These are phyloP conservation scores for Danionella dracula DNA, from an alignment of 2,797 vertebrate genomes.

Conservation along the genomic window DNA sequence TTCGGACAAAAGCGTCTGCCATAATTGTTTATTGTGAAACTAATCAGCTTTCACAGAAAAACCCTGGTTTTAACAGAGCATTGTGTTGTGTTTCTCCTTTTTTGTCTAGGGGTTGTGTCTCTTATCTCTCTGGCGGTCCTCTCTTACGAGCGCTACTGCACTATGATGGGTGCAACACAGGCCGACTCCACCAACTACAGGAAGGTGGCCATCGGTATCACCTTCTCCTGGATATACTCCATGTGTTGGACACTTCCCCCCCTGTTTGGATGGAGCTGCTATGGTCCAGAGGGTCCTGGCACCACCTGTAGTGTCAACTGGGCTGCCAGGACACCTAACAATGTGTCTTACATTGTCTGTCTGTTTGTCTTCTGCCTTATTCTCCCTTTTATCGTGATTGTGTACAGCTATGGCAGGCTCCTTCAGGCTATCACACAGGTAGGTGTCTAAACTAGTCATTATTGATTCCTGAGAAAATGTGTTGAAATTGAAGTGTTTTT, in stretches of 20 bases:
- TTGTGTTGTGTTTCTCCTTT: slow-evolving; percentile 11
- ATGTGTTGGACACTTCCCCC: slow-evolving; percentile 71
- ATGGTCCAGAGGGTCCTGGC: slow-evolving; percentile 75
- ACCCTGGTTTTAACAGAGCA: not conserved
- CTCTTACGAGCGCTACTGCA: slow-evolving; percentile 75
- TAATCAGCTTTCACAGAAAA: too few relatives aligned
- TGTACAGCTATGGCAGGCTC: slow-evolving; percentile 74
- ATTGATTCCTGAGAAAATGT: not conserved
- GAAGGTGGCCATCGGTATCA: slow-evolving; percentile 64
- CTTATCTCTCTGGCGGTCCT: slow-evolving; percentile 75
- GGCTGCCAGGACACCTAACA: slow-evolving; percentile 69
- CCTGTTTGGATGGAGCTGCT: slow-evolving; percentile 77
- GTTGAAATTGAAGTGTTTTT: not conserved
- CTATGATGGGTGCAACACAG: slow-evolving; percentile 64
- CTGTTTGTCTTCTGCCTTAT: slow-evolving; percentile 76
- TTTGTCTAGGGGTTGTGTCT: slow-evolving; percentile 68
- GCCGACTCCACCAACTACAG: slow-evolving; percentile 66
- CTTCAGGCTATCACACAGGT: slow-evolving; percentile 73
- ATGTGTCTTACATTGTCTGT: slow-evolving; percentile 73
- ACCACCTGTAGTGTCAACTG: slow-evolving; percentile 78
- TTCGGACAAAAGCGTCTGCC: too few relatives aligned
- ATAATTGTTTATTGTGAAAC: too few relatives aligned
- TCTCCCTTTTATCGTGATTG: slow-evolving; percentile 71
- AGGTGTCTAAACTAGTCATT: slow-evolving; percentile 17
- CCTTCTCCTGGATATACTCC: slow-evolving; percentile 76